phyloP scores from a whole-genome alignment of 1,140 invertebrate species.

The Halyomorpha halys region DNA sequence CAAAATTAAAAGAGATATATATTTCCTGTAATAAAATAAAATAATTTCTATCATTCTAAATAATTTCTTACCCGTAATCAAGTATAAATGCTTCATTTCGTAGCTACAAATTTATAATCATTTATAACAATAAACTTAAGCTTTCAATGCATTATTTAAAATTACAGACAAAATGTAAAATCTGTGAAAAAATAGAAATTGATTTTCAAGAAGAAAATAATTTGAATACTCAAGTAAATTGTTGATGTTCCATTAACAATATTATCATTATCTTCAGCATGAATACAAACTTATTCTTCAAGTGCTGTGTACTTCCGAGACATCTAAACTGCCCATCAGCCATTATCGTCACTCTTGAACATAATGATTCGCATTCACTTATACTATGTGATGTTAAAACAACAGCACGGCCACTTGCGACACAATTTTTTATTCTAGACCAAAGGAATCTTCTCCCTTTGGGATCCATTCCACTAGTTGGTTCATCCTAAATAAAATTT shows the following conservation, averaged over 20 bases:
- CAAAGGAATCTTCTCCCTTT: conserved; percentile 64
- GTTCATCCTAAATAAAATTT: conserved; percentile 50
- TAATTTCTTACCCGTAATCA: too few relatives aligned
- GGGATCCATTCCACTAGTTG: conserved; percentile 69
- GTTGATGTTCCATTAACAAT: background rate
- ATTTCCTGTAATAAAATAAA: too few relatives aligned
- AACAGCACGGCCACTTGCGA: conserved; percentile 54
- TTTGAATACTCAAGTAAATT: background rate
- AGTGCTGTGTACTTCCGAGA: conserved; percentile 44
- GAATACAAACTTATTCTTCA: conserved; percentile 40
- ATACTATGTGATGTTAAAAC: conserved; percentile 57
- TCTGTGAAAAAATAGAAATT: too few relatives aligned
- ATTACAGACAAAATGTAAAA: too few relatives aligned
- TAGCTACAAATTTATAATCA: too few relatives aligned
- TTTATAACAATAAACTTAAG: too few relatives aligned
- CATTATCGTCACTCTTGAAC: conserved; percentile 48
- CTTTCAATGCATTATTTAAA: too few relatives aligned
- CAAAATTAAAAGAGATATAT: too few relatives aligned
- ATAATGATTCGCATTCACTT: conserved; percentile 50
- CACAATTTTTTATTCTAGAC: conserved; percentile 53
- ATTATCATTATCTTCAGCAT: background rate
- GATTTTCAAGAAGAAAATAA: background rate
- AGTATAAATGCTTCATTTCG: too few relatives aligned
- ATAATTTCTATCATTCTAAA: too few relatives aligned
- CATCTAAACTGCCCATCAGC: conserved; percentile 46